Percentiles rank a stretch among this genome's conserved stretches.
Conservation (phyloP, 37 sponge, comb jelly and placozoan species). For the Haliclona indistincta region DNA sequence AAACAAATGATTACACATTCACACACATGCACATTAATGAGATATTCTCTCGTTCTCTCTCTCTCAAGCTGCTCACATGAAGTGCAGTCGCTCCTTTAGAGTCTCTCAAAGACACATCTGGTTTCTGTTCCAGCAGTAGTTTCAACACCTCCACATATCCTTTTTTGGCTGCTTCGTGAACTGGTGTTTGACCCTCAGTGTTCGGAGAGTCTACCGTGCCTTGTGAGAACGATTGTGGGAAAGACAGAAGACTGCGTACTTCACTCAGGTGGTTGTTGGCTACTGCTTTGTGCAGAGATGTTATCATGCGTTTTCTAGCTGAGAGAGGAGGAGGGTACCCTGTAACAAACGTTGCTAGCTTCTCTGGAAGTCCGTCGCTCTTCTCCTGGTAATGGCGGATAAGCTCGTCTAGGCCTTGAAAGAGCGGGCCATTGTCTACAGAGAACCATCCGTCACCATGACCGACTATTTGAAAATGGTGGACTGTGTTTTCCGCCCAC, state of each 20-base stretch:
- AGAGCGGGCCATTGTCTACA: slow-evolving; percentile 87
- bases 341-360: slow-evolving; percentile 45
- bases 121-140: slow-evolving; percentile 50
- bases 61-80: slow-evolving; percentile 51
- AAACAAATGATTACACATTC: no score
- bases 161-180: slow-evolving; percentile 68
- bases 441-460: slow-evolving; percentile 88
- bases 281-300: slow-evolving; percentile 79
- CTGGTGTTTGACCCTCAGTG: slow-evolving; percentile 71
- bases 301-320: slow-evolving; percentile 56
- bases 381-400: slow-evolving; percentile 63
- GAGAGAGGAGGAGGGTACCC: slow-evolving; percentile 67
- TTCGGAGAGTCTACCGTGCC: slow-evolving; percentile 67
- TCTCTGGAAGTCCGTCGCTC: slow-evolving; percentile 75
- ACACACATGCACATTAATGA: slow-evolving; percentile 3
- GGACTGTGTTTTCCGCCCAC: slow-evolving; percentile 63
- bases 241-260: slow-evolving; percentile 32
- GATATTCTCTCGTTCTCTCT: not conserved
- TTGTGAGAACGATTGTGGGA: not conserved
- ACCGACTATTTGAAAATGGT: slow-evolving; percentile 83
- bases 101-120: slow-evolving; percentile 76
- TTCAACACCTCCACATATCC: slow-evolving; percentile 58
- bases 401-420: slow-evolving; percentile 87
- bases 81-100: slow-evolving; percentile 79
- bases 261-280: slow-evolving; percentile 12